Evolutionary conservation across 2,113 vertebrate species (phyloP), one percentile per base, ranked within the genome.

Genomic region (Scomber colias): DNA sequence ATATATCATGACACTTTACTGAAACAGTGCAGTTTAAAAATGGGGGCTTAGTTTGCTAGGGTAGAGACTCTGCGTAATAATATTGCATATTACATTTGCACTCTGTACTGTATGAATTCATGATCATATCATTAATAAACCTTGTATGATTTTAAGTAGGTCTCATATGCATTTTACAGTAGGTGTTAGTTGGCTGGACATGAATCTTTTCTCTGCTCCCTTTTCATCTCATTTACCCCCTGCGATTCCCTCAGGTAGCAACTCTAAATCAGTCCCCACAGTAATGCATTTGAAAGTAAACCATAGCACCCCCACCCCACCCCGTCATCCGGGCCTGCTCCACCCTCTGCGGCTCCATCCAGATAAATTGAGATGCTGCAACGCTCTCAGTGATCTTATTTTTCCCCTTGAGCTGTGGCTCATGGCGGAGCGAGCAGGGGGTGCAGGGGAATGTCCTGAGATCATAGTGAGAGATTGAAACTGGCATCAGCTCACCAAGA

Each of bases 201-300:
- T 76, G 15, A 48, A 61, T 74, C 53, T 55, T 67, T 35, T 27
- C 44, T 73, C 77, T n/a, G 63, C 44, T n/a, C 11, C 15, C 21
- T 11, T 44, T 60, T 50, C 71, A 46, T 53, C 51, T 69, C 55
- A 61, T 46, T 44, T n/a, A 50, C 44, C 60, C 24, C n/a, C 75
- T 30, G 46, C 40, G 21, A 46, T 51, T 86, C 61, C 75, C 64
- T 81, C 80, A 83, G 85, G 82, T 88, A 79, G 68, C 75, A 77
- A 73, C 82, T 75, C 66, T 17, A 57, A 71, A 77, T 83, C 65
- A 77, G 60, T 90, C 75, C 63, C 62, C 55, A 59, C 59, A 77
- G 83, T 85, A 90, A 93, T 89, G 89, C 91, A 90, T 92, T 82
- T 90, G 72, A 86, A 91, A 86, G 80, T 88, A 87, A 87, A 69